Evolutionary conservation across 2,113 vertebrate genomes (phyloP).

Genomic region (Chaetops frenatus): DNA sequence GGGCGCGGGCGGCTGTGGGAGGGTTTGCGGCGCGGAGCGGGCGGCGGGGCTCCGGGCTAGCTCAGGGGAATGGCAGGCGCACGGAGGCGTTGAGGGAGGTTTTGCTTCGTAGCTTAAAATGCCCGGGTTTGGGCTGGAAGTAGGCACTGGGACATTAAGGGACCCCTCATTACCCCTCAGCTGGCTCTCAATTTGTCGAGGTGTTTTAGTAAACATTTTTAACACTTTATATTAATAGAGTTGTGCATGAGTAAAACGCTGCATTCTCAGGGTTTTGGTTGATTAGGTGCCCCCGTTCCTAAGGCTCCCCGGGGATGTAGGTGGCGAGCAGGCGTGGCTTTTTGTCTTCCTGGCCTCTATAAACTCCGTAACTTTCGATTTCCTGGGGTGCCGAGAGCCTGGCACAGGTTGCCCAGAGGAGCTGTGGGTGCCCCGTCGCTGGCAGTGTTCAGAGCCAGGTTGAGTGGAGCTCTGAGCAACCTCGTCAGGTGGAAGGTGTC

Average conservation of each 20-base stretch:
- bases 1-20: accelerated
- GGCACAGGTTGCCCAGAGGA: background rate
- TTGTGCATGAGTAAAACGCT: accelerated
- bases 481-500: accelerated
- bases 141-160: too few relatives aligned
- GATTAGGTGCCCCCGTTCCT: accelerated
- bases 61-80: accelerated
- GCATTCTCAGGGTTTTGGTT: background rate
- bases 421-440: accelerated
- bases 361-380: background rate
- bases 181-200: accelerated
- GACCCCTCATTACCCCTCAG: too few relatives aligned
- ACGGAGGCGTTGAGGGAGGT: accelerated
- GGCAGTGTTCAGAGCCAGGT: background rate
- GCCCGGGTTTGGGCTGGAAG: background rate
- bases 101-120: accelerated
- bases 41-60: accelerated
- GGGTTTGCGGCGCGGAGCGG: background rate
- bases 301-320: background rate
- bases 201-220: accelerated
- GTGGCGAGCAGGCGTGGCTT: background rate
- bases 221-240: accelerated
- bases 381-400: too few relatives aligned
- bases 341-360: background rate
- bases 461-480: background rate